A percentile compares a stretch with the other conserved stretches of the same genome.
Conservation (phyloP, 2,113 vertebrate species). For the Arenaria interpres region DNA sequence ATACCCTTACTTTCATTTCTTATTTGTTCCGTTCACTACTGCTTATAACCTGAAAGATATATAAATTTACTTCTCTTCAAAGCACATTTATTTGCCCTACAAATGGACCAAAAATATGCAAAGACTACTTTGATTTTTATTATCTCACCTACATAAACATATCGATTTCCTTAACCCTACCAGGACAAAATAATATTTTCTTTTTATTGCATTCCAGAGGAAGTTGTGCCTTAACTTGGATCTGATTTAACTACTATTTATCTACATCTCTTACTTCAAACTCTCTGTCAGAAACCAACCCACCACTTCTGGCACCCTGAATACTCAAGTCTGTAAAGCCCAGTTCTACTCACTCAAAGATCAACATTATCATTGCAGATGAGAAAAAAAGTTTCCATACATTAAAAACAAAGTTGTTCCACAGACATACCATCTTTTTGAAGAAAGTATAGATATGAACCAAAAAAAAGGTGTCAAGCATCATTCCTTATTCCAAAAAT, state of each 20-base stretch:
- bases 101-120: constrained; percentile 11
- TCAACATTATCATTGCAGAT: not conserved
- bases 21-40: not conserved
- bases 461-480: not conserved
- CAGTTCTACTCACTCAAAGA: not conserved
- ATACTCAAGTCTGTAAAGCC: not conserved
- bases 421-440: not conserved
- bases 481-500: not conserved
- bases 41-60: not conserved
- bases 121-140: constrained; percentile 35
- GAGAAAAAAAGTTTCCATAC: not conserved
- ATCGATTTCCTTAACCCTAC: not conserved
- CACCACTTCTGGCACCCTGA: not conserved
- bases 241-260: constrained; percentile 3
- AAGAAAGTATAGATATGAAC: not conserved
- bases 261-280: not conserved
- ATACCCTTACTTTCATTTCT: not conserved
- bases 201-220: constrained; percentile 29
- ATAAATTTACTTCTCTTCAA: not conserved
- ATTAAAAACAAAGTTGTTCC: not conserved
- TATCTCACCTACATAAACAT: constrained; percentile 15
- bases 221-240: not conserved
- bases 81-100: not conserved
- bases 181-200: constrained; percentile 2
- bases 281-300: not conserved